Evolutionary conservation across 2,888 invertebrate species (phyloP).

Genomic region (Mechanitis mazaeus): DNA sequence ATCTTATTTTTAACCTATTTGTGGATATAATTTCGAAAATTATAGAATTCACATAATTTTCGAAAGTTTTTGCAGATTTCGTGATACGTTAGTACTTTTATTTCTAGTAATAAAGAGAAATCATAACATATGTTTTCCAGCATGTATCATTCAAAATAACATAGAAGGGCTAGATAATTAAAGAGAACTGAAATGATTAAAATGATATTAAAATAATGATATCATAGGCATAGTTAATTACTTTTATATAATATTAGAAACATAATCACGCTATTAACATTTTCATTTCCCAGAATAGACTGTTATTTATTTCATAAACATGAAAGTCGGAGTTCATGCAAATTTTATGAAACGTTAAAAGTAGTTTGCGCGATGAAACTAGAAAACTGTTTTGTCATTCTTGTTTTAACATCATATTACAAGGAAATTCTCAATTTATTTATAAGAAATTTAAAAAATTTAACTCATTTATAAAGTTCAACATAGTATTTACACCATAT

Average conservation of each 20-base stretch:
- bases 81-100: no score
- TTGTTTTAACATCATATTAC: conserved; percentile 9
- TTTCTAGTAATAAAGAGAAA: no score
- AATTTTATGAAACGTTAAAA: conserved; percentile 26
- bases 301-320: conserved; percentile 38
- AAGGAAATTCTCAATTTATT: conserved; percentile 5
- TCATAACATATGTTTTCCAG: no score
- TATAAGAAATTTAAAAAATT: not conserved
- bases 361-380: conserved; percentile 16
- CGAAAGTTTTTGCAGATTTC: no score
- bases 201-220: no score
- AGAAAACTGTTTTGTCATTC: conserved; percentile 5
- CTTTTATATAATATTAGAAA: conserved; percentile 3
- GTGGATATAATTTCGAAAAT: no score
- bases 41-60: no score
- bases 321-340: conserved; percentile 33
- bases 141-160: no score
- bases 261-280: conserved; percentile 2
- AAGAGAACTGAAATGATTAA: no score
- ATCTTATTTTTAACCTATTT: no score
- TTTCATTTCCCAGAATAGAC: conserved; percentile 7
- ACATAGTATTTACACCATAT: no score
- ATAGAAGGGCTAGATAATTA: no score
- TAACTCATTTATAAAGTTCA: not conserved
- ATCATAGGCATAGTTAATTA: not conserved